Percentiles rank a stretch among this genome's conserved stretches.
phyloP scores from a whole-genome alignment of 2,888 invertebrate species.

The Nematopogon swammerdamellus region DNA sequence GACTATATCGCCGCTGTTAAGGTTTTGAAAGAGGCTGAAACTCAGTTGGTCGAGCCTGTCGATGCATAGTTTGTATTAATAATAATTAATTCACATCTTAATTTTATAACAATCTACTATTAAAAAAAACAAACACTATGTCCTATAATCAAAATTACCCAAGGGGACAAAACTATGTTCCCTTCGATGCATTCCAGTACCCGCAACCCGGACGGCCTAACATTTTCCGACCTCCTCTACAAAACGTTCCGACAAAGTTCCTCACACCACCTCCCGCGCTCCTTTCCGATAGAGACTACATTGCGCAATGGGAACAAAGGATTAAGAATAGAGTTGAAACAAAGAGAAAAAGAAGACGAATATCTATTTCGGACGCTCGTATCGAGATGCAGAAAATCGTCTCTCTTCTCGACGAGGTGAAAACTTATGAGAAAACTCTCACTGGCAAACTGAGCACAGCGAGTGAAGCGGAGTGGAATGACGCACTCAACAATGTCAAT shows the following conservation, averaged over 20 bases:
- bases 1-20: slow-evolving; percentile 68
- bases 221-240: slow-evolving; percentile 22
- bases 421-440: slow-evolving; percentile 33
- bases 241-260: slow-evolving; percentile 18
- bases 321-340: slow-evolving; percentile 7
- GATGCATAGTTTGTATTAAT: slow-evolving; percentile 17
- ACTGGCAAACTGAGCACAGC: slow-evolving; percentile 35
- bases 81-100: slow-evolving; percentile 15
- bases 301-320: slow-evolving; percentile 23
- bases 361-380: slow-evolving; percentile 22
- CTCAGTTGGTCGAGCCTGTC: slow-evolving; percentile 45
- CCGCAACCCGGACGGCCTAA: slow-evolving; percentile 4
- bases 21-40: slow-evolving; percentile 64
- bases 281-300: slow-evolving; percentile 22
- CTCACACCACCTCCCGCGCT: slow-evolving; percentile 13
- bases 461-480: slow-evolving; percentile 54
- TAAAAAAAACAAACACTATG: slow-evolving; percentile 40
- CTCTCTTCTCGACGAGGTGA: slow-evolving; percentile 19
- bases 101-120: slow-evolving; percentile 18
- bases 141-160: slow-evolving; percentile 29
- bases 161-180: slow-evolving; percentile 25
- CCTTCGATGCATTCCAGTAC: slow-evolving; percentile 35
- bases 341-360: slow-evolving; percentile 7
- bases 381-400: slow-evolving; percentile 21
- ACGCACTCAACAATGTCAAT: slow-evolving; percentile 44